phyloP scores from a whole-genome alignment of 2,797 vertebrate species.

The Pampus argenteus region DNA sequence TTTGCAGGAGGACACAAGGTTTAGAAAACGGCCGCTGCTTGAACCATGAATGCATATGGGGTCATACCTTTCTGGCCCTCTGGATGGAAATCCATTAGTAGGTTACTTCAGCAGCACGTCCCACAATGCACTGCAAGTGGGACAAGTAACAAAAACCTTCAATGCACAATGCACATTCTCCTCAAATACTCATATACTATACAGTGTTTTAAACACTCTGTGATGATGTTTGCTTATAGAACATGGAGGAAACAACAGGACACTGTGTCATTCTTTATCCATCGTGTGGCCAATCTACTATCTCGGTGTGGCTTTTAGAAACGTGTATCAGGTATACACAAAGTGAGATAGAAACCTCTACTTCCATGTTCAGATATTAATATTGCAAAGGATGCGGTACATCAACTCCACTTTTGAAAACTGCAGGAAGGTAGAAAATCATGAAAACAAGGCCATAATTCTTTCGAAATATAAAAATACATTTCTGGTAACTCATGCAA shows the following conservation, averaged over 20 bases:
- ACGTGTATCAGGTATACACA: background rate
- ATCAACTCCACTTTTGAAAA: conserved; percentile 4
- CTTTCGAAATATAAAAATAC: background rate
- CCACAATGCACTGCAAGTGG: conserved; percentile 64
- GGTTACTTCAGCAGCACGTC: conserved; percentile 19
- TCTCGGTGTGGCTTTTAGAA: background rate
- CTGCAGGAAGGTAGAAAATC: background rate
- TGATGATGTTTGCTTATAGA: background rate
- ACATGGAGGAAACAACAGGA: background rate
- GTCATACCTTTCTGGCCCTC: conserved; percentile 2
- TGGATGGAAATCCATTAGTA: background rate
- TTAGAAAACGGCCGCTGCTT: conserved; percentile 14
- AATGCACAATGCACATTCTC: conserved; percentile 2
- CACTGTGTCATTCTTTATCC: background rate
- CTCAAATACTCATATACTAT: background rate
- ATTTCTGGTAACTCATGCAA: background rate
- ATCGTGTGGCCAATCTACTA: background rate
- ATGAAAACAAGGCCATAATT: background rate
- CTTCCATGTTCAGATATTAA: conserved; percentile 7
- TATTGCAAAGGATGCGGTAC: background rate
- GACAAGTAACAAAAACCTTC: conserved; percentile 2
- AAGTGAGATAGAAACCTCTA: background rate
- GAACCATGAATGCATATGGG: background rate
- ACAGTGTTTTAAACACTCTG: too few species aligned
- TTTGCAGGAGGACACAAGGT: conserved; percentile 19